These are phyloP conservation scores for Bubo bubo DNA, from an alignment of 2,113 vertebrate species.

Conservation along the genomic window DNA sequence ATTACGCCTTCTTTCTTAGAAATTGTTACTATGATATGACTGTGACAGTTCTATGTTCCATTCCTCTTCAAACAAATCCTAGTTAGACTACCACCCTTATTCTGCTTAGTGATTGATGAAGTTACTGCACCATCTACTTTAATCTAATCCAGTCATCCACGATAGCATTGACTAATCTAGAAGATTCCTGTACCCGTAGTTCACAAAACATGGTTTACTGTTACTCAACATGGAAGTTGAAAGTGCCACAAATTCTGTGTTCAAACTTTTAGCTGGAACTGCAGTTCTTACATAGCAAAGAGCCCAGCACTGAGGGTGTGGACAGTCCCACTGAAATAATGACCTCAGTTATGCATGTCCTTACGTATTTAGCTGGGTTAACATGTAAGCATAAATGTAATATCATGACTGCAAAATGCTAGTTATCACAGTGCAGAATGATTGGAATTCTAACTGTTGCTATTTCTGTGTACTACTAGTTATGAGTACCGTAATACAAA, in stretches of 20 bases:
- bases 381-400: background rate
- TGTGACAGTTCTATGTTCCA: background rate
- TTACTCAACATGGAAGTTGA: background rate
- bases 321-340: background rate
- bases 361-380: background rate
- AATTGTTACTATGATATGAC: background rate
- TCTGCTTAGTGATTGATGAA: background rate
- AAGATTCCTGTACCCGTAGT: background rate
- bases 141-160: background rate
- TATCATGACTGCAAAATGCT: background rate
- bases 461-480: background rate
- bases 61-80: background rate
- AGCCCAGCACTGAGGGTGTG: background rate
- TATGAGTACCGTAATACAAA: background rate
- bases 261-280: background rate
- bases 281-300: background rate
- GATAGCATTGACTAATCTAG: background rate
- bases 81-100: background rate
- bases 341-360: background rate
- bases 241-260: background rate
- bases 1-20: background rate
- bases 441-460: background rate
- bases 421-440: background rate
- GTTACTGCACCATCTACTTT: background rate
- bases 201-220: background rate